These are phyloP conservation scores for Gari tellinella DNA, from an alignment of 2,888 invertebrate species.

Conservation along the genomic window DNA sequence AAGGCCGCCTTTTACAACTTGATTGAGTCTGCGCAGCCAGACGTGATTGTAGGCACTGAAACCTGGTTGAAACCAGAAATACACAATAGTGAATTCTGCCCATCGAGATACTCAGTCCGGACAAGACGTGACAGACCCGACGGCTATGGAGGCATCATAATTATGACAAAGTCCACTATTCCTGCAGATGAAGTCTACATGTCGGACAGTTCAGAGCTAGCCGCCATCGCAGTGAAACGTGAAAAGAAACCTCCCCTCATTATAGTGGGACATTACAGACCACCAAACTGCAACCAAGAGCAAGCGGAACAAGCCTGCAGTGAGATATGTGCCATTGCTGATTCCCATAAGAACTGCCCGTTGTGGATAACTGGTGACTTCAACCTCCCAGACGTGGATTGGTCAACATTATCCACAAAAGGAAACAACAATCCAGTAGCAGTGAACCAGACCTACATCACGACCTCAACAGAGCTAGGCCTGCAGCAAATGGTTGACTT, in stretches of 20 bases:
- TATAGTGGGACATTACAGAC: background rate
- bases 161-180: background rate
- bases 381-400: background rate
- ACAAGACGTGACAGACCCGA: constrained; percentile 1
- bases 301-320: too few relatives aligned
- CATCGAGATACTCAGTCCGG: constrained; percentile 2
- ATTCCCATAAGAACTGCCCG: background rate
- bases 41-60: constrained; percentile 22
- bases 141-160: background rate
- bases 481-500: background rate
- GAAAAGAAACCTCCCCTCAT: constrained; percentile 2
- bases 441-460: background rate
- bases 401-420: background rate
- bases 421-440: constrained; percentile 1
- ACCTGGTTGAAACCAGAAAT: constrained; percentile 17
- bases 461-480: background rate
- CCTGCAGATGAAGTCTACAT: background rate
- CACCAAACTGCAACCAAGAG: background rate
- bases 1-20: constrained; percentile 4
- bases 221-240: background rate
- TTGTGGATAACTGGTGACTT: background rate
- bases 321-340: background rate
- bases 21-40: constrained; percentile 17
- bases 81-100: constrained; percentile 16
- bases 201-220: background rate